Evolutionary conservation across 2,888 invertebrate genomes (phyloP), one percentile per base, ranked within the genome.

Genomic region (Creontiades dilutus): DNA sequence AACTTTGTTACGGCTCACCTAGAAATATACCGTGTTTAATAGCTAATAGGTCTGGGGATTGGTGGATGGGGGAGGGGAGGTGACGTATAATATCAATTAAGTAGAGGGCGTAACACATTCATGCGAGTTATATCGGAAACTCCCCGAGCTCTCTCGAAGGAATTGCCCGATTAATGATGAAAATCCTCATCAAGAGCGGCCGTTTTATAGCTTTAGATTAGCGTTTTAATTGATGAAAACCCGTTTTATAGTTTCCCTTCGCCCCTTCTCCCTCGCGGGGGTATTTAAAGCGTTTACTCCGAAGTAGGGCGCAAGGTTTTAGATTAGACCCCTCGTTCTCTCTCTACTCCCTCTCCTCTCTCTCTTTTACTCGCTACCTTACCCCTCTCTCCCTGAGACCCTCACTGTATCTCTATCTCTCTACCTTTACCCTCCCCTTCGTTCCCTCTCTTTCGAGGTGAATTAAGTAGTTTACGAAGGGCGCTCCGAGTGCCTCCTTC

Each of bases 391-490:
- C 28, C n/a, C 5, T 13, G 3, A n/a, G n/a, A n/a, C 7, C 16
- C 75, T 37, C 37, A 37, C 37, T 37, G 37, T 37, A 37, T 37
- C 37, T 37, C 37, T n/a, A 52, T n/a, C 57, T n/a, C 57, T 57
- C 57, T 7, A n/a, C 57, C 52, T 52, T 12, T 52, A 0, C 52
- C 52, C 52, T 16, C 16, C 11, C 52, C 4, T 19, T 75, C 23
- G 1, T 7, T 37, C 27, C 28, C 12, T 9, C 28, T 46, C 37
- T 78, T 46, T 46, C 37, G 78, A 78, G 78, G 78, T 14, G 78
- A 46, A 78, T 78, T 78, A 28, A 78, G 78, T 78, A 78, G 78
- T 78, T 78, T 78, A 78, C 78, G 78, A 19, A 78, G 28, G n/a
- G 46, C 68, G 68, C 12, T 14, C 78, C 78, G 78, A 46, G 78